Evolutionary conservation across 1,140 invertebrate genomes (phyloP), one percentile per base, ranked within the genome.

Genomic region (Stegodyphus mimosarum): DNA sequence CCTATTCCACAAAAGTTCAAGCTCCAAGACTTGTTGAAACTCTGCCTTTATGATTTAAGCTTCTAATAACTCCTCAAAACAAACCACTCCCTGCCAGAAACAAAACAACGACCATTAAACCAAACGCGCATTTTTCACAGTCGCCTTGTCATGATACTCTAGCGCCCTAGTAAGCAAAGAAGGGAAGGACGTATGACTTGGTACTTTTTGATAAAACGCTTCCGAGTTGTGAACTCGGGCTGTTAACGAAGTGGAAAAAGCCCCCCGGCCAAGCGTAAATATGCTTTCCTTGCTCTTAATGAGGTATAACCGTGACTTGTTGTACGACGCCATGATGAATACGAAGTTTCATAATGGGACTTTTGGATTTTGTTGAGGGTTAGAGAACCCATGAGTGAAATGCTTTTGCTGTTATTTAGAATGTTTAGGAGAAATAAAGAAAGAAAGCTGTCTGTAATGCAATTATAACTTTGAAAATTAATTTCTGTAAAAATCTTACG

Each of bases 241-340:
- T 50, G 52, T 69, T 53, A 80, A 71, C 78, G 78, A 80, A 80
- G 78, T 71, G 69, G 67, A 80, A 80, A 80, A 80, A 80, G 78
- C 69, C 78, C 67, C 78, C 66, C 78, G 64, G 78, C 78, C 78
- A 80, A 71, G 78, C 78, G 78, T 80, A 80, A 80, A 80, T 80
- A 80, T 72, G 78, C 52, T 66, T 69, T 64, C 10, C 51, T 50
- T 9, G 10, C 15, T 55, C 52, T 71, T 80, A 80, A 80, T 80
- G 78, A 80, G 78, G 78, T 80, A 72, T 70, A 71, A 69, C 78
- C 51, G 69, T 49, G 78, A 48, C 51, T 64, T 48, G 10, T 60
- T 60, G 15, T 60, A 60, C 9, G 55, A 60, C 55, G 55, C 11
- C 17, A 50, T 70, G 78, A 80, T 80, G 78, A 80, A 80, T 80